Evolutionary conservation across 2,888 invertebrate genomes (phyloP).

Genomic region (Micoletzkya japonica): DNA sequence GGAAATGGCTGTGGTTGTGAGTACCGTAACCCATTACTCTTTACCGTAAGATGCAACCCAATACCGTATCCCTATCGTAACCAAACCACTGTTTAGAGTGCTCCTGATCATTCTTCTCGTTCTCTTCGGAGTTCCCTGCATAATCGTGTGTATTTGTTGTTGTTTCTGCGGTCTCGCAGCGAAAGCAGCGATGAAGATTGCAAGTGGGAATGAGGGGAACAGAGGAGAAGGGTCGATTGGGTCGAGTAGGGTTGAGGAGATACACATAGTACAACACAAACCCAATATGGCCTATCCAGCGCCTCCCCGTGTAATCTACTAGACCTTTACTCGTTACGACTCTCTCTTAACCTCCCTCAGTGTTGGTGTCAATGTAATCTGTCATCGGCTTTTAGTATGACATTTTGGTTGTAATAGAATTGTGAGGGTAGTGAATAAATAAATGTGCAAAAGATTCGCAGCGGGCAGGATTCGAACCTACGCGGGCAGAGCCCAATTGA

Average conservation of each 20-base stretch:
- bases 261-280: too few relatives aligned
- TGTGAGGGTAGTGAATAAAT: too few relatives aligned
- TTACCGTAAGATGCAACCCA: neutral
- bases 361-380: too few relatives aligned
- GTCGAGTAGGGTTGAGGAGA: too few relatives aligned
- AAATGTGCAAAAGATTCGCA: slow-evolving; percentile 21
- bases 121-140: slow-evolving; percentile 13
- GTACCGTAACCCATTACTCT: neutral
- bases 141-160: slow-evolving; percentile 13
- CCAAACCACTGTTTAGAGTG: neutral
- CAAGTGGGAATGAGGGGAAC: neutral
- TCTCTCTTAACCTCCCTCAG: too few relatives aligned
- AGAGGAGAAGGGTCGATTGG: too few relatives aligned
- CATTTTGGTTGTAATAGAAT: too few relatives aligned
- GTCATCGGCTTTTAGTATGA: too few relatives aligned
- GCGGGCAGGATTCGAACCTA: slow-evolving; percentile 36
- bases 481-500: slow-evolving; percentile 36
- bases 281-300: too few relatives aligned
- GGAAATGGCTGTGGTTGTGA: slow-evolving; percentile 15
- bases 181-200: neutral
- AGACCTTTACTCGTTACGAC: too few relatives aligned
- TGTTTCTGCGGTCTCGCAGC: slow-evolving; percentile 24
- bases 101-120: neutral
- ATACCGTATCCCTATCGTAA: neutral
- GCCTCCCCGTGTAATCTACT: too few relatives aligned